Percentiles rank a stretch among this genome's conserved stretches.
Evolutionary conservation across 1,140 invertebrate species (phyloP).

Genomic region (Charaxes varanes): DNA sequence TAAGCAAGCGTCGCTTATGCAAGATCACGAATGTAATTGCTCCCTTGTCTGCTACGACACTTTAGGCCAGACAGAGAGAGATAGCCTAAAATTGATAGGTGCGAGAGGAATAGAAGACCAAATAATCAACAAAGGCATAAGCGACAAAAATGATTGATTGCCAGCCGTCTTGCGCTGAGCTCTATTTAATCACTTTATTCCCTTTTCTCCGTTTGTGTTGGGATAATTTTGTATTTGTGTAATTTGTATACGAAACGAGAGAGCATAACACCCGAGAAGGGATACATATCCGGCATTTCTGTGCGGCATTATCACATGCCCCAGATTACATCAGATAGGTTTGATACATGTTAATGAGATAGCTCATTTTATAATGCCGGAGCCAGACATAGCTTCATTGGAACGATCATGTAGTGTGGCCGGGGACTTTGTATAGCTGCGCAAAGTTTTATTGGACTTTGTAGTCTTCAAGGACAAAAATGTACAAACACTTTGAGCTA

Average conservation of each 20-base stretch:
- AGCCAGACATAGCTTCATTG: too few species aligned
- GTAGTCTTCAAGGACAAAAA: too few species aligned
- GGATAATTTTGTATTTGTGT: slow-evolving; percentile 73
- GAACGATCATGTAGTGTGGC: too few species aligned
- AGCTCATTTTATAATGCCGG: too few species aligned
- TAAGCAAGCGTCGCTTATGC: slow-evolving; percentile 73
- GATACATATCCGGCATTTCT: slow-evolving; percentile 55
- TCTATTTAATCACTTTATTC: slow-evolving; percentile 77
- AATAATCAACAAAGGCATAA: slow-evolving; percentile 62
- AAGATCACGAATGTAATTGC: slow-evolving; percentile 75
- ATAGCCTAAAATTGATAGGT: slow-evolving; percentile 22
- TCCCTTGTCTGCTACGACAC: slow-evolving; percentile 72
- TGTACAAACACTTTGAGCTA: too few species aligned
- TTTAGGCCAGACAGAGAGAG: slow-evolving; percentile 45
- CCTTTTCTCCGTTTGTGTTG: slow-evolving; percentile 73
- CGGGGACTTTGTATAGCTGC: too few species aligned
- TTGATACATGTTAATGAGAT: slow-evolving; percentile 26
- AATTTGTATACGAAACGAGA: slow-evolving; percentile 71
- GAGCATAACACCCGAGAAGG: slow-evolving; percentile 44
- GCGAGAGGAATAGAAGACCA: slow-evolving; percentile 40
- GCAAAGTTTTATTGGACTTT: too few species aligned
- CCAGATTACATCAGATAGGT: slow-evolving; percentile 31
- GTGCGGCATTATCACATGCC: slow-evolving; percentile 52
- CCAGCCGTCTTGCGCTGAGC: slow-evolving; percentile 73
- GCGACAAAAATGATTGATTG: slow-evolving; percentile 74